Conservation (phyloP, 2,888 invertebrate species). For the Lepidonotus clava region DNA sequence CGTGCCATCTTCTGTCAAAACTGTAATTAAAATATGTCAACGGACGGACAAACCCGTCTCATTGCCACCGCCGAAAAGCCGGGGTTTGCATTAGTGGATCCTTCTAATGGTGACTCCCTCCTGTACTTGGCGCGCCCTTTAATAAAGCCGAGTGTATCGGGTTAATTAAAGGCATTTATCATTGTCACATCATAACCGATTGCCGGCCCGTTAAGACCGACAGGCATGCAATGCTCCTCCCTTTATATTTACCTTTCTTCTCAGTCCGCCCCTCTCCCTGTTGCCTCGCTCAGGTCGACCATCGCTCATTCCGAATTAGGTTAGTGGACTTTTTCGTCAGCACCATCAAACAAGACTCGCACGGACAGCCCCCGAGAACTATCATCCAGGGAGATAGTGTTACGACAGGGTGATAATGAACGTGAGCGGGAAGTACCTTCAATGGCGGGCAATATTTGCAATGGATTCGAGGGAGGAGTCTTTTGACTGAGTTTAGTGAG, state of each 20-base stretch:
- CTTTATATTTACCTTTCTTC: conserved; percentile 29
- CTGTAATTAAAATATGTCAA: conserved; percentile 28
- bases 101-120: not conserved
- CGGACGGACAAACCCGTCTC: not conserved
- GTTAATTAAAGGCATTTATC: conserved; percentile 39
- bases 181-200: conserved; percentile 44
- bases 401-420: conserved; percentile 37
- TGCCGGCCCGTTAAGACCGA: conserved; percentile 8
- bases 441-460: not conserved
- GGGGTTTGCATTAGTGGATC: too few species aligned
- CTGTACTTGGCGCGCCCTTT: not conserved
- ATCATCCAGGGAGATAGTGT: conserved; percentile 21
- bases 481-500: not conserved
- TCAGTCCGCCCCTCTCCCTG: not conserved
- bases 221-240: conserved; percentile 38
- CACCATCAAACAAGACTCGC: conserved; percentile 20
- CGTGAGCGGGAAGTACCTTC: not conserved
- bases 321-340: conserved; percentile 18
- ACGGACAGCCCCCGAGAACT: not conserved
- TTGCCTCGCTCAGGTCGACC: not conserved
- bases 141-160: conserved; percentile 13
- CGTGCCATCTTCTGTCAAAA: not conserved
- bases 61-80: not conserved
- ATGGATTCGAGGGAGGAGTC: not conserved
- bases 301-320: conserved; percentile 37